Conservation (phyloP, 2,113 vertebrate species). For the Miniopterus natalensis region DNA sequence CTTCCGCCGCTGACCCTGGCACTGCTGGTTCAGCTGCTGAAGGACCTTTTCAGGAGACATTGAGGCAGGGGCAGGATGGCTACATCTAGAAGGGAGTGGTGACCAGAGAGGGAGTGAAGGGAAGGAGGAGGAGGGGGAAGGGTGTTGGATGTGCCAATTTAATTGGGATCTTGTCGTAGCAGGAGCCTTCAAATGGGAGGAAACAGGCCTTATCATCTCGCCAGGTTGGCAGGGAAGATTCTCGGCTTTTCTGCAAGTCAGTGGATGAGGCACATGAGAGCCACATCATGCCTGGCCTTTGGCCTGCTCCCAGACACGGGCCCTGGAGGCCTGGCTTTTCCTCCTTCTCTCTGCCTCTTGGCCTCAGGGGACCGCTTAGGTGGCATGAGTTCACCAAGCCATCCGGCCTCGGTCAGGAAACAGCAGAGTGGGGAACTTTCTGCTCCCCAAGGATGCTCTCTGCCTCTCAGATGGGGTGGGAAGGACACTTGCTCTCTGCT, state of each 20-base stretch:
- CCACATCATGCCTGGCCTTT: neutral
- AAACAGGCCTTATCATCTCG: constrained; percentile 22
- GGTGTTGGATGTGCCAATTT: neutral
- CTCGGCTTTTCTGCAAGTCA: neutral
- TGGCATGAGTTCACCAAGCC: neutral
- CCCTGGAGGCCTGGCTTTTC: neutral
- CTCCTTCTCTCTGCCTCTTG: neutral
- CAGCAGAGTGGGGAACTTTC: neutral
- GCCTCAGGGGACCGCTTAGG: neutral
- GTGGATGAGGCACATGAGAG: neutral
- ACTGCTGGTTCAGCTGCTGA: constrained; percentile 46
- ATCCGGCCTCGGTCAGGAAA: neutral
- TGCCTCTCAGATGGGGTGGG: neutral
- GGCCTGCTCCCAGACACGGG: neutral
- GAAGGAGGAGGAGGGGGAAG: neutral
- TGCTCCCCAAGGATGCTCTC: neutral
- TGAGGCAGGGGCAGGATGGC: neutral
- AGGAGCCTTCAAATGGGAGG: neutral
- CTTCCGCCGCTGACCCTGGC: constrained; percentile 77
- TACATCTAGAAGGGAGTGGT: neutral
- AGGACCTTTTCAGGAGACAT: constrained; percentile 78
- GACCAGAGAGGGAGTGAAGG: neutral
- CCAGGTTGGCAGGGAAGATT: neutral
- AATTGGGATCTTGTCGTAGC: neutral
- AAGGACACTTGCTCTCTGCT: neutral